phyloP scores from a whole-genome alignment of 2,113 vertebrate genomes.

The Helogale parvula region DNA sequence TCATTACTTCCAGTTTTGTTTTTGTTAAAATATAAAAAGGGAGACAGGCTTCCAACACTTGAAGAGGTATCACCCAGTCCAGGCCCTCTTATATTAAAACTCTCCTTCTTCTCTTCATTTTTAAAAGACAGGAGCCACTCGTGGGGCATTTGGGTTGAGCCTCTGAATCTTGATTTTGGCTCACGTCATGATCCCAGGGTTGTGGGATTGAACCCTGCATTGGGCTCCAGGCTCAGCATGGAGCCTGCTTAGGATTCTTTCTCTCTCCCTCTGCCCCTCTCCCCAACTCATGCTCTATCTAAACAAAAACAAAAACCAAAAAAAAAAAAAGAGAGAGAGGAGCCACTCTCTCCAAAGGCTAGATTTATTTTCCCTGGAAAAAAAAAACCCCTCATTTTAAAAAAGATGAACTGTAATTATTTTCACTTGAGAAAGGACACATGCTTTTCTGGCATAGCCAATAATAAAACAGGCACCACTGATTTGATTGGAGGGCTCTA shows the following conservation, averaged over 20 bases:
- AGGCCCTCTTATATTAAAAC: background rate
- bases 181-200: too few species aligned
- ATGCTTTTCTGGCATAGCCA: background rate
- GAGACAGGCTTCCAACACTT: background rate
- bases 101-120: background rate
- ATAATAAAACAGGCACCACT: background rate
- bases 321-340: background rate
- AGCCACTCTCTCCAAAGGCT: background rate
- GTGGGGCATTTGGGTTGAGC: too few species aligned
- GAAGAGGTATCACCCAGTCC: background rate
- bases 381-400: background rate
- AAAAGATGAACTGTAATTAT: background rate
- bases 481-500: background rate
- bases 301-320: too few species aligned
- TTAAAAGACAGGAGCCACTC: background rate
- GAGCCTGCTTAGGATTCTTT: too few species aligned
- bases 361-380: background rate
- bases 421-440: background rate
- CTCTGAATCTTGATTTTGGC: too few species aligned
- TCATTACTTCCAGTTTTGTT: background rate
- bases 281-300: too few species aligned
- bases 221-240: too few species aligned
- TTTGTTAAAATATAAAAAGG: constrained; percentile 42
- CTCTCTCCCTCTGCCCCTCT: too few species aligned
- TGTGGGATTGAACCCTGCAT: too few species aligned